Percentiles rank a stretch among this genome's conserved stretches.
These are phyloP conservation scores for Menura novaehollandiae DNA, from an alignment of 2,113 vertebrate species.

Conservation along the genomic window DNA sequence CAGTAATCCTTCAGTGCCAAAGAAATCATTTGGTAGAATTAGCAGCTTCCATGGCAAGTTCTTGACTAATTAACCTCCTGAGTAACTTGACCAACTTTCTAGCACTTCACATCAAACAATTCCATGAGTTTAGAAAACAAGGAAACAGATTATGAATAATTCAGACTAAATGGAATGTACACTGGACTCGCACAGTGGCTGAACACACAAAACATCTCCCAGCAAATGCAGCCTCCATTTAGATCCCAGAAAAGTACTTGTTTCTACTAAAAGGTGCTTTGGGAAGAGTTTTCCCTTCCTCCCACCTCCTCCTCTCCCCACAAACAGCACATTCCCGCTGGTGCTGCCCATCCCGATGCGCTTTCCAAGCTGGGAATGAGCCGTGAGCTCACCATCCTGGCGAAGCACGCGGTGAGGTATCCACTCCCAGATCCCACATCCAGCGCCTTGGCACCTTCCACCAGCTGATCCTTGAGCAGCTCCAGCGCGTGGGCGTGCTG, in stretches of 20 bases:
- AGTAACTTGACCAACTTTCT: neutral
- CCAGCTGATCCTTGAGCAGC: slow-evolving; percentile 83
- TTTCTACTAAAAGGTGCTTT: neutral
- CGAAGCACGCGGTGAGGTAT: slow-evolving; percentile 88
- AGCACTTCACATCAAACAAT: neutral
- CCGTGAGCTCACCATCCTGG: slow-evolving; percentile 80
- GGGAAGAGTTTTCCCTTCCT: neutral
- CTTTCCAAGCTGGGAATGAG: accelerated
- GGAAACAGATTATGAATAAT: neutral
- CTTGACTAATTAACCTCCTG: neutral
- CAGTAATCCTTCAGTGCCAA: neutral
- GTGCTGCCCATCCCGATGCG: neutral
- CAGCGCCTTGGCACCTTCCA: slow-evolving; percentile 81
- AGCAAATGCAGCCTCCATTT: neutral
- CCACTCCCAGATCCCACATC: slow-evolving; percentile 93
- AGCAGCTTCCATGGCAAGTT: neutral
- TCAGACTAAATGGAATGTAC: neutral
- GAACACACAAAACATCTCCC: neutral
- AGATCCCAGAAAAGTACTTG: neutral
- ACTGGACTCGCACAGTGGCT: neutral
- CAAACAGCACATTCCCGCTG: neutral
- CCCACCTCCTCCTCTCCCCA: neutral
- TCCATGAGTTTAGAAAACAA: neutral
- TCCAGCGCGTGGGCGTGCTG: slow-evolving; percentile 90
- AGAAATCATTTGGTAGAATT: neutral